These are phyloP conservation scores for Bostrychus sinensis DNA, from an alignment of 2,113 vertebrate genomes.

Conservation along the genomic window DNA sequence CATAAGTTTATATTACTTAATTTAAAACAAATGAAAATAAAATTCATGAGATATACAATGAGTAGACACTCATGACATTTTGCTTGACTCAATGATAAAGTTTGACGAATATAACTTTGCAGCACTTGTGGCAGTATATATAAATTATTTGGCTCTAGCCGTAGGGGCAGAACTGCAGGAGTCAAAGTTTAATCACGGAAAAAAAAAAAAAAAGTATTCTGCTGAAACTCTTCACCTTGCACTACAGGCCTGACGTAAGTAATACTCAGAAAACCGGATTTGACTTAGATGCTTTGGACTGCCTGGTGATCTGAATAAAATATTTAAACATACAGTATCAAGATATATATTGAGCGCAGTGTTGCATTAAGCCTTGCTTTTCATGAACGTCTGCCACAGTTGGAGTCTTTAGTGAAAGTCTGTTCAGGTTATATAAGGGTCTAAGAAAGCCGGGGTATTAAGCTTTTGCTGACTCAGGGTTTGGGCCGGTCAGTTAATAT, in stretches of 20 bases:
- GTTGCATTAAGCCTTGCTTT: constrained; percentile 28
- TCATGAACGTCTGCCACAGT: constrained; percentile 44
- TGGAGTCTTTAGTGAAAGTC: constrained; percentile 52
- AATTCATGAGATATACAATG: too few species aligned
- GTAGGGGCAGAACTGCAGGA: background rate
- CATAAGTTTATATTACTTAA: too few species aligned
- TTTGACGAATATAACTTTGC: too few species aligned
- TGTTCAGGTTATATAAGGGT: constrained; percentile 59
- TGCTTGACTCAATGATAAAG: too few species aligned
- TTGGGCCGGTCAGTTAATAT: constrained; percentile 61
- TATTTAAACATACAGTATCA: background rate
- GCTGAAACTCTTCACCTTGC: background rate
- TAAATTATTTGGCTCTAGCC: background rate
- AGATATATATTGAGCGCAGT: constrained; percentile 28
- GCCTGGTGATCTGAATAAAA: constrained; percentile 23
- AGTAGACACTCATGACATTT: too few species aligned
- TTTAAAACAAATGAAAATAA: too few species aligned
- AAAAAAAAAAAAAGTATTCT: background rate
- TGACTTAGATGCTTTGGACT: constrained; percentile 4
- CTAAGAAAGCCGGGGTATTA: constrained; percentile 51
- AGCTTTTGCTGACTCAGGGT: constrained; percentile 59
- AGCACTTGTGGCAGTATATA: background rate
- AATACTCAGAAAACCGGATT: background rate
- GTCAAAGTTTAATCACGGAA: background rate
- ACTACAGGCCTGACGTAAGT: background rate